Evolutionary conservation across 2,797 vertebrate genomes (phyloP), one percentile per base, ranked within the genome.

Genomic region (Eulemur albifrons): DNA sequence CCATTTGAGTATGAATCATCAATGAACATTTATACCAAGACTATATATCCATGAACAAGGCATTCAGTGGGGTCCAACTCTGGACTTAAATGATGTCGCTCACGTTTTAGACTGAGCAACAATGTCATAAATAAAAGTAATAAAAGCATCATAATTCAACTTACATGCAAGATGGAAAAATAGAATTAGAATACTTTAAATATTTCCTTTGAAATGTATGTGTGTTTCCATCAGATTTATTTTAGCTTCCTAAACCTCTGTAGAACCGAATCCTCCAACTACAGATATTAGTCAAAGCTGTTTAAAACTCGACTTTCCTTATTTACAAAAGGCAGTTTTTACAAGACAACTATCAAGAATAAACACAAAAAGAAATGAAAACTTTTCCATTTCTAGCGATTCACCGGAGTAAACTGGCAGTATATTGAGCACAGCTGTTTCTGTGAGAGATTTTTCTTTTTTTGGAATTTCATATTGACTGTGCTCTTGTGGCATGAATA

Each of bases 291-390:
- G 89, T 95, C 77, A 89, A 90, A 90, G 81, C 67, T 97, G 96
- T 97, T 97, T 97, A 97, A 97, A 97, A 85, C 35, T n/a, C 85
- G 25, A 52, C 84, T 96, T 97, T 52, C 88, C 89, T 97, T 97
- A 93, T 97, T 97, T 97, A 98, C 91, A 96, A 93, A 96, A 90
- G 76, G 40, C 89, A 97, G 93, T 89, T 93, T 96, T 96, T 92
- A 90, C 4, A 86, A 94, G 86, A 81, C 87, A 75, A 90, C 94
- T 94, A 96, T 94, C 91, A 77, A 96, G 94, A 91, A 95, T 97
- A 97, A 98, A 98, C 97, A 97, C 67, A 77, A 77, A 94, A 94
- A 83, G 91, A 91, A 97, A 93, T 7, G 90, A 88, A 95, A 97
- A 96, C 88, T 75, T 96, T 96, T 94, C 95, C 95, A 96, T 85